Conservation (phyloP, 2,888 invertebrate genomes). For the Dastarcus helophoroides region DNA sequence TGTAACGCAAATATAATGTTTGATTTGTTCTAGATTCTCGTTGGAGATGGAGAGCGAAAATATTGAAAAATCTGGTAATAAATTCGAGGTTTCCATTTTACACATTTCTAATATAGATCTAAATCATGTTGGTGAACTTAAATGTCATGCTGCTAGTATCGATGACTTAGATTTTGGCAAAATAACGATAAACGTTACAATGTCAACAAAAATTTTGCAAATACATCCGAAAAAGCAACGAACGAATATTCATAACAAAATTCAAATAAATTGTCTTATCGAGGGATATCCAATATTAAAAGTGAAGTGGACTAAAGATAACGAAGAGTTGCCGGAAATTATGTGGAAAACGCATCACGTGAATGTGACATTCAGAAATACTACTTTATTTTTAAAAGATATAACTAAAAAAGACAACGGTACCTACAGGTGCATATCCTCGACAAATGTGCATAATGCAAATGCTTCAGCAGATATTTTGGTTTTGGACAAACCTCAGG, state of each 20-base stretch:
- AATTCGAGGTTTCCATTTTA: constrained; percentile 38
- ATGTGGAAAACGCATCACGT: constrained; percentile 29
- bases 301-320: constrained; percentile 48
- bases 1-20: constrained; percentile 4
- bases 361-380: constrained; percentile 48
- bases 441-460: constrained; percentile 24
- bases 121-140: constrained; percentile 49
- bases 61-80: constrained; percentile 34
- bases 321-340: constrained; percentile 34
- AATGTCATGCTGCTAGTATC: constrained; percentile 40
- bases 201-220: constrained; percentile 39
- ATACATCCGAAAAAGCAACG: constrained; percentile 37
- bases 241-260: constrained; percentile 41
- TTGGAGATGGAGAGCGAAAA: constrained; percentile 35
- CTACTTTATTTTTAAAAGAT: constrained; percentile 45
- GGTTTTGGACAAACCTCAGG: constrained; percentile 58
- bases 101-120: constrained; percentile 43
- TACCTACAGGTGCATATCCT: constrained; percentile 47
- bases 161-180: constrained; percentile 31
- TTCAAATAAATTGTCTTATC: constrained; percentile 43
- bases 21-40: constrained; percentile 25
- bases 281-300: constrained; percentile 48
- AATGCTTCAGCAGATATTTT: constrained; percentile 30
- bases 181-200: constrained; percentile 35
- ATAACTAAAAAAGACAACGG: constrained; percentile 63